Evolutionary conservation across 2,113 vertebrate species (phyloP).

Genomic region (Hippocampus mohnikei): DNA sequence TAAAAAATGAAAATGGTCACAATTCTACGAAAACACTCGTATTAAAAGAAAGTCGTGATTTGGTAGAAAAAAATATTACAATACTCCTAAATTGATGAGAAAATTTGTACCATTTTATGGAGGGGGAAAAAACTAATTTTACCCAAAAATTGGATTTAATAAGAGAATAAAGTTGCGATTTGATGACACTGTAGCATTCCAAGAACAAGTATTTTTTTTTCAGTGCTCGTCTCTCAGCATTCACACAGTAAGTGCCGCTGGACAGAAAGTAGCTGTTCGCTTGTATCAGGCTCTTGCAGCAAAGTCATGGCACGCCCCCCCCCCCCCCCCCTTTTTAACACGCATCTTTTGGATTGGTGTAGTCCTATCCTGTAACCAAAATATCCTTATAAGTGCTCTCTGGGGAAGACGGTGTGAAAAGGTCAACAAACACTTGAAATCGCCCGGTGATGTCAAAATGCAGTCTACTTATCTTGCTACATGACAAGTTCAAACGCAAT

Average conservation of each 20-base stretch:
- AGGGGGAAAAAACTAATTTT: too few species aligned
- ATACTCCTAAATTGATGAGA: too few species aligned
- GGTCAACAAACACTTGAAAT: neutral
- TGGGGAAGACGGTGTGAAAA: neutral
- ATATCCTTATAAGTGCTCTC: conserved; percentile 62
- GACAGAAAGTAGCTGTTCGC: neutral
- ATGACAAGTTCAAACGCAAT: neutral
- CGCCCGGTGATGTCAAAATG: neutral
- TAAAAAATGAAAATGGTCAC: too few species aligned
- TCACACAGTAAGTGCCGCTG: conserved; percentile 2
- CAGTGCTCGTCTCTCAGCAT: conserved; percentile 3
- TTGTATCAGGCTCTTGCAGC: neutral
- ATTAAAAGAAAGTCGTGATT: too few species aligned
- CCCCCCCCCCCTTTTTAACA: neutral
- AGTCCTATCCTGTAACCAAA: conserved; percentile 52
- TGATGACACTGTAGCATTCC: neutral
- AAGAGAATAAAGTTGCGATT: neutral
- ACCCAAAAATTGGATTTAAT: neutral
- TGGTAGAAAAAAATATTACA: too few species aligned
- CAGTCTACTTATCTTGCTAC: neutral
- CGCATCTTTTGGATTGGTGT: neutral
- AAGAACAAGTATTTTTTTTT: neutral
- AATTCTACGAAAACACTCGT: too few species aligned
- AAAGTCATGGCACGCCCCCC: too few species aligned
- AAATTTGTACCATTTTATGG: too few species aligned